Conservation (phyloP, 2,888 invertebrate species). For the Cataglyphis albicans region DNA sequence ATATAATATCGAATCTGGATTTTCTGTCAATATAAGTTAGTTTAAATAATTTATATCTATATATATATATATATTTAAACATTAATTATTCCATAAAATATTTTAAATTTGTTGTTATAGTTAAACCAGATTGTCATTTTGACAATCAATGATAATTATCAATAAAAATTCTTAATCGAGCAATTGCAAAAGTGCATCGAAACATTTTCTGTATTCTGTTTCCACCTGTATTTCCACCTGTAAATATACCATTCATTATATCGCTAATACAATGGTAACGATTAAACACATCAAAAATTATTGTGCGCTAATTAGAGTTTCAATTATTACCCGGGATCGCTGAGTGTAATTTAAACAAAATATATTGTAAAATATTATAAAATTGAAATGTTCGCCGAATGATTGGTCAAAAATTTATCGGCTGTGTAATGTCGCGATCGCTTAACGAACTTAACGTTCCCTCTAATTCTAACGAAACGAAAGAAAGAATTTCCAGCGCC, state of each 20-base stretch:
- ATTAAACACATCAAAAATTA: conserved; percentile 55
- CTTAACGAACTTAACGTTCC: not conserved
- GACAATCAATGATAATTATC: not conserved
- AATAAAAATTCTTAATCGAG: conserved; percentile 9
- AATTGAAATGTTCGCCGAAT: conserved; percentile 32
- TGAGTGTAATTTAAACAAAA: conserved; percentile 33
- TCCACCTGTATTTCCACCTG: not conserved
- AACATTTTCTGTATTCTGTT: conserved; percentile 2
- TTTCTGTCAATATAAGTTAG: not conserved
- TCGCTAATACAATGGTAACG: conserved; percentile 35
- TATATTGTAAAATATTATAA: conserved; percentile 32
- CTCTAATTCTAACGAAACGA: conserved; percentile 11
- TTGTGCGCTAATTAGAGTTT: conserved; percentile 42
- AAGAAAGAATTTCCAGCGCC: not conserved
- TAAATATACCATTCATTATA: not conserved
- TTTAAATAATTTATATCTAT: not conserved
- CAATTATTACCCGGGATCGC: conserved; percentile 27
- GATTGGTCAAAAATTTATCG: conserved; percentile 23
- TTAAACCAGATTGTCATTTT: not conserved
- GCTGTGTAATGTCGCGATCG: not conserved
- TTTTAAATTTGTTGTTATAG: not conserved
- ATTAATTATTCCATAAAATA: conserved; percentile 10
- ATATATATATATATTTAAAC: not conserved
- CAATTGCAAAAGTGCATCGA: not conserved
- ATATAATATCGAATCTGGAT: not conserved